Conservation (phyloP, 2,113 vertebrate species). For the Semnornis frantzii region DNA sequence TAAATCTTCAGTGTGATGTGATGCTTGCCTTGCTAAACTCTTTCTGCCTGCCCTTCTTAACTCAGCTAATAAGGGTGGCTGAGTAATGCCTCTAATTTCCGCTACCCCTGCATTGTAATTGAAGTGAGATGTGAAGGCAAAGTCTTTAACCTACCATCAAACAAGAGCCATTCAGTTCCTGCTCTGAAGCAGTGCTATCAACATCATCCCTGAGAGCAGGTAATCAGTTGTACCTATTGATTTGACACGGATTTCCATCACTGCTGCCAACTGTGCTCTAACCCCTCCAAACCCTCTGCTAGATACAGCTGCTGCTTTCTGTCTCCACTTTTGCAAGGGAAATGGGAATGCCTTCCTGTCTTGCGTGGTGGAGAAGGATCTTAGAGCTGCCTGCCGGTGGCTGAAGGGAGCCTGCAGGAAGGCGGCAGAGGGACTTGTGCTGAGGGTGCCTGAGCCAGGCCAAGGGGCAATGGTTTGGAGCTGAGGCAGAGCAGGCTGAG, state of each 20-base stretch:
- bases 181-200: not conserved
- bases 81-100: constrained; percentile 7
- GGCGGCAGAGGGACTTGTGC: too few species aligned
- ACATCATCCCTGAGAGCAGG: not conserved
- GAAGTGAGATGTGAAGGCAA: not conserved
- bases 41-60: not conserved
- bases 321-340: not conserved
- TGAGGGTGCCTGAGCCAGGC: too few species aligned
- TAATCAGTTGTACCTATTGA: not conserved
- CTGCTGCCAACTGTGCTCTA: not conserved
- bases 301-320: not conserved
- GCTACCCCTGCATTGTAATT: not conserved
- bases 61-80: not conserved
- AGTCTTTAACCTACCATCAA: not conserved
- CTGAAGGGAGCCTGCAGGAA: too few species aligned
- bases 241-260: not conserved
- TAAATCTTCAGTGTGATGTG: not conserved
- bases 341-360: not conserved
- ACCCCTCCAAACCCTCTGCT: not conserved
- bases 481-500: too few species aligned
- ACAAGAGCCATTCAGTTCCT: not conserved
- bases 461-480: too few species aligned
- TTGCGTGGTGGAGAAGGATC: not conserved
- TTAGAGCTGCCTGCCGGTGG: too few species aligned
- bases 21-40: not conserved